Evolutionary conservation across 1,140 invertebrate species (phyloP), one percentile per base, ranked within the genome.

Genomic region (Drosophila lacteicornis): DNA sequence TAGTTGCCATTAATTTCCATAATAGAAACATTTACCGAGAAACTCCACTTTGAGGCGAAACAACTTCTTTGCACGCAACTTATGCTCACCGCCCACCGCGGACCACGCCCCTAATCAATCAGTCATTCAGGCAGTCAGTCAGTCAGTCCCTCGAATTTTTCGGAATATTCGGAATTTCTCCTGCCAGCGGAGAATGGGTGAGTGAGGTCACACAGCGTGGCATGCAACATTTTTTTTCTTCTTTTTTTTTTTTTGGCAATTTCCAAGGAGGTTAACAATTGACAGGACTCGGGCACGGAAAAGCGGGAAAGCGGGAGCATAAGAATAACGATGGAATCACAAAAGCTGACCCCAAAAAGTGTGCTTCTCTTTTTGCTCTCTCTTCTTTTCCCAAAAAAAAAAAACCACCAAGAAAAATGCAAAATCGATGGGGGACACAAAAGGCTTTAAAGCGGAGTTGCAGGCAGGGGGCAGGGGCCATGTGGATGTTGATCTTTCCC

Each of bases 361-460:
- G 27, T 40, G 60, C 30, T 38, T 12, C 58, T 3, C 19, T 27
- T 15, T 36, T 17, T 50, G 49, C 9, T 22, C 1, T 3, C 17
- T 57, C 27, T n/a, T 38, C 22, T 30, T 66, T 45, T 11, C 25
- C 11, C 15, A 9, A 7, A 22, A 9, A 11, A 8, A 36, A 13
- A 22, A 30, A 25, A n/a, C n/a, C 22, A 59, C 30, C 56, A 47
- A 66, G 75, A 43, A 82, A 82, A 87, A 87, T 86, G 79, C 80
- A 77, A 86, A 88, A 88, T 83, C 80, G 76, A 83, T 83, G 70
- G 58, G 27, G 27, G n/a, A 6, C 30, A 62, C 38, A 69, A 42
- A 59, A 53, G 73, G 73, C 81, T 88, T 86, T 88, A 80, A 87
- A 77, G 12, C 17, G 25, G 33, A 45, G 25, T 63, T 56, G 36